Evolutionary conservation across 2,797 vertebrate genomes (phyloP), one percentile per base, ranked within the genome.

Genomic region (Poecilia gillii): DNA sequence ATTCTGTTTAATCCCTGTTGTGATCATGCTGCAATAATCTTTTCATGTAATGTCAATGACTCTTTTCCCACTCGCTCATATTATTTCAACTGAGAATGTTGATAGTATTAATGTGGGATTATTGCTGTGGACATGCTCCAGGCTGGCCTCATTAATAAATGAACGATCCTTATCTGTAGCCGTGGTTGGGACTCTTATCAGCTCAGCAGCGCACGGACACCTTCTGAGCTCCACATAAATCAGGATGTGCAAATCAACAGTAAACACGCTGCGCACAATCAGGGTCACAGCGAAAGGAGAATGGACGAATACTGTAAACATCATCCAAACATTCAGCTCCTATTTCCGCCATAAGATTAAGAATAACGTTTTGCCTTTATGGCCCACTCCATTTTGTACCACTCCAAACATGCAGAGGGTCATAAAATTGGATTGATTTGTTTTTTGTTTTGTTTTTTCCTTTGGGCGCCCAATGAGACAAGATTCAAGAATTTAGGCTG

Each of bases 91-190:
- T 18, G 16, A 66, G 14, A 20, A 20, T 23, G 18, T 18, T 66
- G 59, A 36, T 64, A 7, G 31, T 39, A 66, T 83, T 78, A 84
- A 86, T 81, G 84, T 80, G 70, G 77, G 78, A 88, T 90, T 85
- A 87, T 86, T 87, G 75, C 41, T 80, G 84, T 86, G 6, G 79
- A 88, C 81, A 75, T 62, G 81, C 62, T 66, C 62, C 62, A 20
- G 62, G 33, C 31, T 39, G 62, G 62, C 33, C 75, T 89, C 83
- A 87, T 85, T 88, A 85, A 86, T 83, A 84, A 81, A 76, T 79
- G 79, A 86, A 80, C 41, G 79, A 88, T 88, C 78, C 47, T 77
- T 72, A 87, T 85, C 85, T 31, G 71, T 3, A 28, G 25, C 23
- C 23, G 13, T 16, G 13, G 70, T 72, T 39, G 31, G 33, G 18